Evolutionary conservation across 2,888 invertebrate genomes (phyloP), one percentile per base, ranked within the genome.

Genomic region (Tortricodes alternella): DNA sequence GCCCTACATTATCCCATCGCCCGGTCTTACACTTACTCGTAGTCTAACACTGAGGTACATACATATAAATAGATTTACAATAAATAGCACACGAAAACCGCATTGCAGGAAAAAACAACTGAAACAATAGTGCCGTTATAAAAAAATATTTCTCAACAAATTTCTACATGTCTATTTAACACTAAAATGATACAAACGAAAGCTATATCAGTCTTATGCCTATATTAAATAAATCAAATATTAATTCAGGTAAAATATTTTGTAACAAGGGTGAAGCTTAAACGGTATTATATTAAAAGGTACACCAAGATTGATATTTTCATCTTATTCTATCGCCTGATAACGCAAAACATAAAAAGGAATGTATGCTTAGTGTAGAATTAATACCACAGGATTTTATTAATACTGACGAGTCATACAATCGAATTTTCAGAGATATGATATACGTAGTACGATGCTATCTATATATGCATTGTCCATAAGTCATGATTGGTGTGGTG

Each of bases 141-240:
- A 70, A 72, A n/a, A 70, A 68, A 66, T 63, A 65, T 43, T 13
- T 18, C 44, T 39, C 46, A 53, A 58, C 62, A 67, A 66, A 50
- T 61, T 61, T 69, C 70, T 65, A 67, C 65, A 48, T 59, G 65
- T 58, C 51, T 63, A 67, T 58, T 27, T 57, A 50, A 57, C 59
- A 62, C 59, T 49, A 50, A 71, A 77, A 70, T 55, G 52, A 71
- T 74, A 71, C 67, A 62, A 83, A 83, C 73, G 67, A 76, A 85
- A 83, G 73, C 73, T 83, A 80, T 65, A 80, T 88, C 89, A 89
- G 88, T 89, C 89, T 89, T 89, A 89, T 87, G 82, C 76, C 86
- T 88, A 88, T 81, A 70, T 74, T 75, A 77, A 79, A 78, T 63
- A 55, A 73, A 70, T 67, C 65, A 53, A 69, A 67, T 73, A 55